These are phyloP conservation scores for Pachycephala philippinensis DNA, from an alignment of 2,113 vertebrate species.

Conservation along the genomic window DNA sequence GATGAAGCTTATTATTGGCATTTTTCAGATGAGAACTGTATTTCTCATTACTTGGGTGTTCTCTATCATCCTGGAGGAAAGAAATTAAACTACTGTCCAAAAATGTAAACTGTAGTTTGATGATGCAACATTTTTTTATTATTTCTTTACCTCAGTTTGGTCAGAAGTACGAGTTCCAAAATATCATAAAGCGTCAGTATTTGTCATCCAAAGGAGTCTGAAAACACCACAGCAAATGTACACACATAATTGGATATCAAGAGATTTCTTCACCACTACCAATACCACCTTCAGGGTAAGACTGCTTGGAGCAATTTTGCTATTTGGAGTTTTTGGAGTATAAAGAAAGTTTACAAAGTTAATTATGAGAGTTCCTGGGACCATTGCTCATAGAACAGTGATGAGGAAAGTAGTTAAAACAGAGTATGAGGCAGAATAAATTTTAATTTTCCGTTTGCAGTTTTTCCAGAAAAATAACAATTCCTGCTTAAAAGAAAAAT, in stretches of 20 bases:
- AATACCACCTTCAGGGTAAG: not conserved
- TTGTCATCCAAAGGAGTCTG: not conserved
- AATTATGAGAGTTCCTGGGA: not conserved
- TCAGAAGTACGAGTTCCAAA: not conserved
- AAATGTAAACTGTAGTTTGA: not conserved
- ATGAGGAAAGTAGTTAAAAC: not conserved
- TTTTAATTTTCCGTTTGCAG: not conserved
- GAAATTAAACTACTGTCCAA: not conserved
- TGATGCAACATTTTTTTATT: not conserved
- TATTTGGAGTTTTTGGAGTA: not conserved
- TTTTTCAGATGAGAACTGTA: not conserved
- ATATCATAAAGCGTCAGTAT: not conserved
- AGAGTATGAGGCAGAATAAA: not conserved
- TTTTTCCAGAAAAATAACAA: not conserved
- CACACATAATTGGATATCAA: not conserved
- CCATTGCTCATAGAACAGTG: not conserved
- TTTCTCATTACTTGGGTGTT: not conserved
- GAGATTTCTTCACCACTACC: not conserved
- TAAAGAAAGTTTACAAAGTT: not conserved
- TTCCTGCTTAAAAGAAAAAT: not conserved
- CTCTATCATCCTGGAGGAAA: not conserved
- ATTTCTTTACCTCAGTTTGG: not conserved
- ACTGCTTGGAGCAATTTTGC: not conserved
- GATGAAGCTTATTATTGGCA: not conserved
- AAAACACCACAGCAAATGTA: not conserved